phyloP scores from a whole-genome alignment of 2,888 invertebrate species.

The Plutella xylostella region DNA sequence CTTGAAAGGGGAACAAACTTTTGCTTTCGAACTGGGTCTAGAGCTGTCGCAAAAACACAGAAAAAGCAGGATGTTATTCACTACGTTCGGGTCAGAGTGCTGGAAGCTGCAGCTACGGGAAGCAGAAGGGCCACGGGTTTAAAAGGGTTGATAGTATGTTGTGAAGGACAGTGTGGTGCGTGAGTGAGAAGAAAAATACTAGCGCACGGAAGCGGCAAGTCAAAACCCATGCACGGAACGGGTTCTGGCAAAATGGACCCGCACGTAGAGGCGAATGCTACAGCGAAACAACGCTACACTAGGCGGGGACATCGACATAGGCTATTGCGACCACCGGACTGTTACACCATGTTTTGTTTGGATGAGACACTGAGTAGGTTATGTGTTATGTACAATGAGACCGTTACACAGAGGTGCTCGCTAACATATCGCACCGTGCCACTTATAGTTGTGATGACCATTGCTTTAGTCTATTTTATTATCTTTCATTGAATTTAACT shows the following conservation, averaged over 20 bases:
- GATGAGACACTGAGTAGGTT: constrained; percentile 12
- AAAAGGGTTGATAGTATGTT: constrained; percentile 61
- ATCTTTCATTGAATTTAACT: constrained; percentile 22
- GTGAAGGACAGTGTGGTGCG: constrained; percentile 25
- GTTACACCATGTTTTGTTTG: neutral
- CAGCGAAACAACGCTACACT: constrained; percentile 17
- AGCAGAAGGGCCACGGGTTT: constrained; percentile 31
- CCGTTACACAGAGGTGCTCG: constrained; percentile 35
- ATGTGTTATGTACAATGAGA: constrained; percentile 21
- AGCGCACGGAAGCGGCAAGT: constrained; percentile 48
- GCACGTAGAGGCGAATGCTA: constrained; percentile 15
- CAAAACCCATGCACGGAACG: constrained; percentile 33
- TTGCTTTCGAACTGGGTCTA: constrained; percentile 73
- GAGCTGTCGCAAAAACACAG: constrained; percentile 66
- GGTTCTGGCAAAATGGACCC: constrained; percentile 33
- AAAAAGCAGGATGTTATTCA: constrained; percentile 47
- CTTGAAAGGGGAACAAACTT: constrained; percentile 80
- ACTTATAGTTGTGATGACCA: constrained; percentile 64
- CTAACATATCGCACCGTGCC: constrained; percentile 50
- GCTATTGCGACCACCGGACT: constrained; percentile 53
- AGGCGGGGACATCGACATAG: constrained; percentile 37
- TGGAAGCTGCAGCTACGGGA: constrained; percentile 34
- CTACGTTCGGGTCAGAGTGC: constrained; percentile 21
- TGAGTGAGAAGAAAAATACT: constrained; percentile 38
- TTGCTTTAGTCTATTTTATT: constrained; percentile 51